Evolutionary conservation across 2,888 invertebrate genomes (phyloP).

Genomic region (Pachymerium ferrugineum): DNA sequence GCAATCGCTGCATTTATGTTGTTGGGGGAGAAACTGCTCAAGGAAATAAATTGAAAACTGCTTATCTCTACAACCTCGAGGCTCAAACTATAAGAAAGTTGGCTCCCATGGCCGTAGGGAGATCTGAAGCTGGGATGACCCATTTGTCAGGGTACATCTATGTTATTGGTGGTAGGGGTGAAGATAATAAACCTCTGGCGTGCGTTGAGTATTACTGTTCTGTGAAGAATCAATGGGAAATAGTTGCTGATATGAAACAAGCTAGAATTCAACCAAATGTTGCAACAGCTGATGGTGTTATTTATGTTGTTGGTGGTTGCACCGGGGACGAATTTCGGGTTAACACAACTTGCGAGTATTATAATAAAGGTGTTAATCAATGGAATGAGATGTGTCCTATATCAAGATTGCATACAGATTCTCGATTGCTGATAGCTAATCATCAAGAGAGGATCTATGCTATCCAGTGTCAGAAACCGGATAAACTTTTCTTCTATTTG

Average conservation of each 20-base stretch:
- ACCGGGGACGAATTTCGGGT: not conserved
- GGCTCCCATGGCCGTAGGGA: not conserved
- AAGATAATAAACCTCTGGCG: not conserved
- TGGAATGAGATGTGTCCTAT: not conserved
- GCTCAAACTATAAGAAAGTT: not conserved
- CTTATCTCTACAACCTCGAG: not conserved
- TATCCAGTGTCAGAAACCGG: not conserved
- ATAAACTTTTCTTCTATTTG: not conserved
- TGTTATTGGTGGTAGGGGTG: not conserved
- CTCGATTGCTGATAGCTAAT: not conserved
- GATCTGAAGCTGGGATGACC: not conserved
- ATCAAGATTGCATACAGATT: not conserved
- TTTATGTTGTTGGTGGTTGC: not conserved
- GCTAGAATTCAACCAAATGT: not conserved
- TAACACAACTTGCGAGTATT: not conserved
- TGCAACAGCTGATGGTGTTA: not conserved
- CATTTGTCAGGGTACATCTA: not conserved
- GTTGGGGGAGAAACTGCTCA: not conserved
- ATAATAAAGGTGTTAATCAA: not conserved
- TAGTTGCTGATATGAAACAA: not conserved
- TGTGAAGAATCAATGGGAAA: not conserved
- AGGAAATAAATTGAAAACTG: not conserved
- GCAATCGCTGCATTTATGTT: not conserved
- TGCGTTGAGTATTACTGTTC: not conserved
- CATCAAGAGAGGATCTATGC: not conserved